Base-by-base conservation (phyloP, 2,113 vertebrate genomes). In the Penelope pileata region DNA sequence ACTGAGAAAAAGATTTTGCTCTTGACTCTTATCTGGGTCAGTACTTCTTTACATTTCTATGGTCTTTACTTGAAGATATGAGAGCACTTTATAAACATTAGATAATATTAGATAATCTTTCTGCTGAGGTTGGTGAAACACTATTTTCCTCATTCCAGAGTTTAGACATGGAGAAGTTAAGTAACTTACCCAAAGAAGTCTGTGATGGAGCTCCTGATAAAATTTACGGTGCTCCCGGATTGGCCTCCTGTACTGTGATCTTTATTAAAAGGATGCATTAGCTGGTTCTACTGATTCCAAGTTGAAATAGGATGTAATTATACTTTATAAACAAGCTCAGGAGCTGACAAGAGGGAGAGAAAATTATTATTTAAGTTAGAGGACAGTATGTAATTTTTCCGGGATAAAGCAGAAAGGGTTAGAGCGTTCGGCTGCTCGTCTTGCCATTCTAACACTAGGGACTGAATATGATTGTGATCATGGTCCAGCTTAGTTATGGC, bases 61-160 rank as follows among this genome's bases (percentile, higher is more conserved):
- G 62, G 74, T 76, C 51, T 92, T 78, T 84, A 36, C 66, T 72
- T 80, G 53, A 42, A 67, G 75, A 86, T 90, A 75, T 91, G 54
- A 53, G 92, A 85, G 78, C 66, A 47, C 74, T 91, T 91, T 89
- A 89, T 91, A 94, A 94, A 94, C 87, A 83, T 77, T 80, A 73
- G 85, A 53, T 74, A 66, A 30, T 29, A 42, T 64, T 78, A 72
- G 88, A 79, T 90, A 89, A 92, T 90, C 45, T 84, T 51, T 82
- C 34, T 87, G 67, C 67, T 67, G 81, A 66, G 54, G 75, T 92
- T 87, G 83, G 60, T 79, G 47, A 69, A 92, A 77, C 32, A 62
- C 10, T n/a, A 11, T 86, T 91, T 94, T 47, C 48, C 84, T 88
- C 58, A 48, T 87, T 82, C 78, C 3, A 0, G 40, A 40, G 67